Evolutionary conservation across 2,113 vertebrate genomes (phyloP).

Genomic region (Ranitomeya variabilis): DNA sequence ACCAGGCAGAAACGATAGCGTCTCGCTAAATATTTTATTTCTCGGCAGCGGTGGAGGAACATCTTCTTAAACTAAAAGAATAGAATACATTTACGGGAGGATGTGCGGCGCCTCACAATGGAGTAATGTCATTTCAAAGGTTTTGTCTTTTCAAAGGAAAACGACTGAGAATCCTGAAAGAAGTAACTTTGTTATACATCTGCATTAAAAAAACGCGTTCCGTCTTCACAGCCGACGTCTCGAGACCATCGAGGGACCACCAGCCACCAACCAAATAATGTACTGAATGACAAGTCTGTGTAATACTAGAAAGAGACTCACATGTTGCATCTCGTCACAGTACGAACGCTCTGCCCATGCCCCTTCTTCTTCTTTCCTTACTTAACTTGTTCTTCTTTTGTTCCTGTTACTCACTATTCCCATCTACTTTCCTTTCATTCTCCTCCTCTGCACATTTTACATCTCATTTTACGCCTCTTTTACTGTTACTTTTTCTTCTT

Average conservation of each 20-base stretch:
- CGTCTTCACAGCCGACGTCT: not conserved
- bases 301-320: not conserved
- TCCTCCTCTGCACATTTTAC: no score
- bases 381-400: not conserved
- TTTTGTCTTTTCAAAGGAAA: slow-evolving; percentile 16
- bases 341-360: not conserved
- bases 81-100: slow-evolving; percentile 46
- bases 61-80: slow-evolving; percentile 31
- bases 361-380: not conserved
- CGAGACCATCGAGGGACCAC: not conserved
- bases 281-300: not conserved
- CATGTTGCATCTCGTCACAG: not conserved
- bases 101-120: not conserved
- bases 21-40: slow-evolving; percentile 47
- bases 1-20: slow-evolving; percentile 6
- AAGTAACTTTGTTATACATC: not conserved
- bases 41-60: not conserved
- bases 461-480: no score
- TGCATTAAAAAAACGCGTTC: not conserved
- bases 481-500: no score
- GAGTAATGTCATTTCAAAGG: slow-evolving; percentile 31
- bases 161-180: not conserved
- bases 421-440: no score
- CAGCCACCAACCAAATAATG: not conserved
- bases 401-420: no score